Base-by-base conservation (phyloP, 2,888 invertebrate genomes). In the Tholera decimalis region DNA sequence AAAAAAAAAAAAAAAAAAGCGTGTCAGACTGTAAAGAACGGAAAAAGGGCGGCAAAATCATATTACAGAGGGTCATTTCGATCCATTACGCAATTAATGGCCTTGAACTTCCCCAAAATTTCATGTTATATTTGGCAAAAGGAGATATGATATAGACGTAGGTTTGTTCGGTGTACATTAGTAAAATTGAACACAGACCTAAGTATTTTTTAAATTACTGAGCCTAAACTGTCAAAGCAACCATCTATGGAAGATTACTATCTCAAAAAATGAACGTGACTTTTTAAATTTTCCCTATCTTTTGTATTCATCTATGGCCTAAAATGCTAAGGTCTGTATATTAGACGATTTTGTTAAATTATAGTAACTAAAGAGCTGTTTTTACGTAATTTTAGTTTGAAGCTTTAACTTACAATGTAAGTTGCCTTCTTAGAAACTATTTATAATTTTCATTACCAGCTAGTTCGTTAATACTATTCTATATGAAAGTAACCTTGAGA, bases 181-280 rank as follows among this genome's bases (percentile, higher is more conserved):
- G 30, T 39, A 22, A n/a, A 33, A 7, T 49, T 57, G 43, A 41
- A 41, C 35, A 39, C 15, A 43, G 35, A 46, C 37, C 30, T 54
- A 59, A 64, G 49, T 50, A 49, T 57, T 67, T 69, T 63, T 35
- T 35, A 44, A 63, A 39, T 57, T 64, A 49, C 35, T 22, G 44
- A 28, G 22, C 46, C 63, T 56, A 54, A 63, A 74, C 15, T 55
- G 56, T 49, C 18, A 37, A 18, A 37, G 37, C 44, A 55, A 37
- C 61, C 55, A 51, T 65, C 18, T 15, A 60, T 33, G 53, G 35
- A 68, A 75, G 64, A 65, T 79, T 3, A 22, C 39, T 51, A 65
- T 76, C 68, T 51, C 49, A 54, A 65, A 55, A 46, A 65, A 59
- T 53, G 44, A 68, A 65, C 64, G 70, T 77, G 65, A 63, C 74